These are phyloP conservation scores for Athripsodes cinereus DNA, from an alignment of 2,888 invertebrate genomes.

Conservation along the genomic window DNA sequence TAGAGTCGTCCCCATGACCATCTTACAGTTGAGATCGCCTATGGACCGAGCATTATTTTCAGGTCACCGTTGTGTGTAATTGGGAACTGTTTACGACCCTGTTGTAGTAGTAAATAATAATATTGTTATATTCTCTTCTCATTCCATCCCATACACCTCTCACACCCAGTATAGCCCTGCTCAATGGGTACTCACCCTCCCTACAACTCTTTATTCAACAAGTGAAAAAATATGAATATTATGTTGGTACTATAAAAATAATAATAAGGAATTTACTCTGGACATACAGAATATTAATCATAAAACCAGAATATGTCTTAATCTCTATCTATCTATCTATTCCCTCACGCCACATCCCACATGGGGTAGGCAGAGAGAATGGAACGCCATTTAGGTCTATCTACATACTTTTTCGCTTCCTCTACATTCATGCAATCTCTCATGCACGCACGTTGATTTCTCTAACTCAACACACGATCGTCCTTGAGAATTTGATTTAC, in stretches of 20 bases:
- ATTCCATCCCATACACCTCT: not conserved
- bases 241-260: not conserved
- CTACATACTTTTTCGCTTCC: too few relatives aligned
- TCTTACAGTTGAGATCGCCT: not conserved
- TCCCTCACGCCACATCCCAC: too few relatives aligned
- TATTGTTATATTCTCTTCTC: not conserved
- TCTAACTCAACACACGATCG: too few relatives aligned
- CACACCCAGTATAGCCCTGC: not conserved
- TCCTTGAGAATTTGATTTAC: too few relatives aligned
- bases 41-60: not conserved
- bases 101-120: not conserved
- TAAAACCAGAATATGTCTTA: too few relatives aligned
- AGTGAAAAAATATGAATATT: not conserved
- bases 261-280: not conserved
- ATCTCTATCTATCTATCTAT: too few relatives aligned
- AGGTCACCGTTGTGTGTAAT: not conserved
- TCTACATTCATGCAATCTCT: too few relatives aligned
- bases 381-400: too few relatives aligned
- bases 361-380: too few relatives aligned
- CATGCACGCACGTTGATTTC: too few relatives aligned
- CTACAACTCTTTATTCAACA: not conserved
- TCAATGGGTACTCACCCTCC: too few relatives aligned
- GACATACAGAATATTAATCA: too few relatives aligned
- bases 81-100: conserved; percentile 1
- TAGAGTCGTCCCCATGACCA: not conserved